These are phyloP conservation scores for Zoanthus sansibaricus DNA, from an alignment of 92 coral and sea anemone species.

Conservation along the genomic window DNA sequence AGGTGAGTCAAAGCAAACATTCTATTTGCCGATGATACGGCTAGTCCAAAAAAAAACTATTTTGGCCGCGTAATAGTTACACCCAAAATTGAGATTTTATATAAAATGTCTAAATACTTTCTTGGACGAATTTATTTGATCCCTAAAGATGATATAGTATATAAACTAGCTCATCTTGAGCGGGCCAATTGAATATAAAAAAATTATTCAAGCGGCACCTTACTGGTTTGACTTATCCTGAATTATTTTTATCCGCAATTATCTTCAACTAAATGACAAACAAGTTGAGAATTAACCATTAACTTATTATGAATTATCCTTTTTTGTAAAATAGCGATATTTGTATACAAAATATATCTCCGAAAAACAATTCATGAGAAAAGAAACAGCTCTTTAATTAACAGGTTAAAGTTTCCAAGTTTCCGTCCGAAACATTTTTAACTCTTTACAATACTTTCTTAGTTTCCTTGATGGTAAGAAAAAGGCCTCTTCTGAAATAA, in stretches of 20 bases:
- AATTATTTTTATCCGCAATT: constrained; percentile 16
- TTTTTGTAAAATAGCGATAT: not conserved
- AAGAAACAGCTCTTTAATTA: constrained; percentile 36
- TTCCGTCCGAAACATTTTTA: constrained; percentile 47
- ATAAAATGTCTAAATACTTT: not conserved
- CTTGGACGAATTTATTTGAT: constrained; percentile 8
- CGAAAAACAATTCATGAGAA: constrained; percentile 25
- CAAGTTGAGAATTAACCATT: constrained; percentile 9
- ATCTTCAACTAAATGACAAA: not conserved
- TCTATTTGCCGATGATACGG: constrained; percentile 25
- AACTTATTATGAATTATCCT: not conserved
- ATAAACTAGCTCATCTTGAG: constrained; percentile 2
- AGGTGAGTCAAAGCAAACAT: constrained; percentile 49
- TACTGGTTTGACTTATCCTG: not conserved
- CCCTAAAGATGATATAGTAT: constrained; percentile 14
- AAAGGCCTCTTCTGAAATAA: not conserved
- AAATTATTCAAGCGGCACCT: constrained; percentile 9
- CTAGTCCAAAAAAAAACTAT: not conserved
- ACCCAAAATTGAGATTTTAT: not conserved
- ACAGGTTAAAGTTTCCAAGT: constrained; percentile 14
- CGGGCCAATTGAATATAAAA: not conserved
- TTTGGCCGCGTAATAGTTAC: constrained; percentile 8
- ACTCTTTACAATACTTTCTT: constrained; percentile 13
- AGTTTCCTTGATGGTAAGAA: not conserved
- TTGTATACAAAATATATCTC: constrained; percentile 39